Base-by-base conservation (phyloP, 2,888 invertebrate genomes). In the Orchesella flavescens region DNA sequence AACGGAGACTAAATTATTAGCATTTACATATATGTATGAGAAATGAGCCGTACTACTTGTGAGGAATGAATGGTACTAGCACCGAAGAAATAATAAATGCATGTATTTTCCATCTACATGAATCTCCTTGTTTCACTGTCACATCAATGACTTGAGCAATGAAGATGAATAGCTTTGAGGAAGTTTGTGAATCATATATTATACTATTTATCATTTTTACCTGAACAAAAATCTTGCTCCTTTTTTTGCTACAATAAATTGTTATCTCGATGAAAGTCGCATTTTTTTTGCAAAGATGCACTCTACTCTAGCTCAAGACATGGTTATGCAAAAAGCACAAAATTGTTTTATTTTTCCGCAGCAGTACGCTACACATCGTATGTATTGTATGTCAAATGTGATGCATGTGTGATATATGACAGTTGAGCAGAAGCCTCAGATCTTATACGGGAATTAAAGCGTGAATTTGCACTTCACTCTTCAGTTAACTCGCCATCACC, bases 371-470 rank as follows among this genome's bases (percentile, higher is more conserved):
- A 44, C 21, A 49, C 66, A 53, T 75, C 43, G 66, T 65, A 65
- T 55, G 66, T 65, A 65, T 23, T 74, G 13, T 15, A 49, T 65
- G 65, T 46, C 44, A 76, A 76, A 49, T 59, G 76, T 76, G 76
- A 68, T 68, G 23, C 68, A 68, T 76, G 76, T 59, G 76, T 76
- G 76, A 76, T 68, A 46, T 76, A 76, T 76, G 76, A 66, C 66
- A 57, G 55, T 65, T 59, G 43, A 13, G 21, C 49, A 55, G 17
- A 66, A n/a, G 46, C 68, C 15, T n/a, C 24, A 57, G 13, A 68
- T 44, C 55, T 66, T 53, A 34, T 17, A 65, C 55, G 57, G 34
- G 66, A 76, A 76, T 76, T 53, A 76, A 76, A 76, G 66, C 76
- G 76, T 68, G 46, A 57, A 57, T 68, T 76, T 17, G 46, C 65